Evolutionary conservation across 1,140 invertebrate species (phyloP), one percentile per base, ranked within the genome.

Genomic region (Nixonia krombeini): DNA sequence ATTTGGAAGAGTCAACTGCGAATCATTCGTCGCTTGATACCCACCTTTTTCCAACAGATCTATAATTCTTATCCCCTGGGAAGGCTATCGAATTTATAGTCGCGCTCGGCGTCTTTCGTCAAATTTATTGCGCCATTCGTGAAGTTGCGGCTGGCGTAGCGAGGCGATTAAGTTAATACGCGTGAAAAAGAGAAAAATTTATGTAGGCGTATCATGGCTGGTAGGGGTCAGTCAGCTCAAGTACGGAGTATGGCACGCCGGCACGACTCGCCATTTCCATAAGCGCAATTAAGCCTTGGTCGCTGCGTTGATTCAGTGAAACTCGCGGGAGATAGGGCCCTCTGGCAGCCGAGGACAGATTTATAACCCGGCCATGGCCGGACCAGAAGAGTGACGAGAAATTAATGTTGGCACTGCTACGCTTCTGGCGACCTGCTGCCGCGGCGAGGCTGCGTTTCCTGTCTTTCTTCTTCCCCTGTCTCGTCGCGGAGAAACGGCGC

Each of bases 1-100:
- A n/a, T n/a, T n/a, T n/a, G n/a, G 52, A 50, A 51, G 57, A 51
- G 58, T 57, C 44, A 53, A 58, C 49, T 35, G 35, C 47, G 29
- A 31, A 46, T 46, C 26, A 25, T 29, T n/a, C 10, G 35, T 4
- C 3, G 15, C 35, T 12, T 1, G 10, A 37, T 13, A 16, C 35
- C 9, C 4, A 37, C 2, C 17, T 33, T 61, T 62, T 62, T 61
- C 51, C 61, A 44, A 10, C 35, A 49, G 57, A 65, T 62, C 57
- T 65, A 65, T 65, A 70, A 70, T 70, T 70, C 67, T 70, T 70
- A 62, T 65, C 51, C 57, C n/a, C 42, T 44, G 57, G 50, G 67
- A 70, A 70, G 67, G 61, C 57, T 62, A 70, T 70, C 61, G 57
- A 70, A 70, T 70, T 70, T 70, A 70, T 70, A 70, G 61, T 70